Evolutionary conservation across 2,797 vertebrate species (phyloP).

Genomic region (Rhinatrema bivittatum): DNA sequence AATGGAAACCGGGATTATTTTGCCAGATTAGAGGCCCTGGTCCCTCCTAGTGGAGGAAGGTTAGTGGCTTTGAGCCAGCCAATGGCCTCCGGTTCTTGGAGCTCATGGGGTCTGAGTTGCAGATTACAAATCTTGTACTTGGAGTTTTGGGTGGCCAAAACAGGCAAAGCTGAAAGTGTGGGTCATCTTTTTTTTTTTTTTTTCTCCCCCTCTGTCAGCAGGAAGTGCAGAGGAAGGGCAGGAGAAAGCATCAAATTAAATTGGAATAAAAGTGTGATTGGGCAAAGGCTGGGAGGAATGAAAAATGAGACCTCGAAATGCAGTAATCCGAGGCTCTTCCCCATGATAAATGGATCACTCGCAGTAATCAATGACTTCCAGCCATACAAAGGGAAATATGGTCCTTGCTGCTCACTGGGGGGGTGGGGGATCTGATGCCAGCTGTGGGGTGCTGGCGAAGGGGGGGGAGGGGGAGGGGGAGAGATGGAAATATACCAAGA

Average conservation of each 20-base stretch:
- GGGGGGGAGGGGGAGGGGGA: neutral
- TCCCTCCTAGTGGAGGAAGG: too few species aligned
- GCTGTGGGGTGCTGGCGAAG: conserved; percentile 3
- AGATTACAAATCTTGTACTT: too few species aligned
- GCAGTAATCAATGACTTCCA: conserved; percentile 26
- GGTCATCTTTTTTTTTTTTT: too few species aligned
- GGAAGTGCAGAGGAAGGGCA: too few species aligned
- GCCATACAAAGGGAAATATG: conserved; percentile 25
- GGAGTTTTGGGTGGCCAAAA: too few species aligned
- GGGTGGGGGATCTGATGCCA: conserved; percentile 4
- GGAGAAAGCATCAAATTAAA: conserved; percentile 5
- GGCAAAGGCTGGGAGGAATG: conserved; percentile 17
- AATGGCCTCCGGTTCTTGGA: too few species aligned
- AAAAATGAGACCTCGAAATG: conserved; percentile 21
- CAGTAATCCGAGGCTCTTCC: conserved; percentile 30
- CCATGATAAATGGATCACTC: conserved; percentile 30
- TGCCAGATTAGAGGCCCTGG: too few species aligned
- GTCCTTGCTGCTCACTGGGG: conserved; percentile 12
- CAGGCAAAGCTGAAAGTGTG: too few species aligned
- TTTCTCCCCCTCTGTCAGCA: too few species aligned
- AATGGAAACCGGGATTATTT: too few species aligned
- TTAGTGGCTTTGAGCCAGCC: too few species aligned
- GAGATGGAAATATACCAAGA: neutral
- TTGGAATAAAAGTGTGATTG: conserved; percentile 16
- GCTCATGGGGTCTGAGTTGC: too few species aligned